Percentiles rank a stretch among this genome's conserved stretches.
Conservation (phyloP, 92 coral and sea anemone species). For the Siderastrea radians region DNA sequence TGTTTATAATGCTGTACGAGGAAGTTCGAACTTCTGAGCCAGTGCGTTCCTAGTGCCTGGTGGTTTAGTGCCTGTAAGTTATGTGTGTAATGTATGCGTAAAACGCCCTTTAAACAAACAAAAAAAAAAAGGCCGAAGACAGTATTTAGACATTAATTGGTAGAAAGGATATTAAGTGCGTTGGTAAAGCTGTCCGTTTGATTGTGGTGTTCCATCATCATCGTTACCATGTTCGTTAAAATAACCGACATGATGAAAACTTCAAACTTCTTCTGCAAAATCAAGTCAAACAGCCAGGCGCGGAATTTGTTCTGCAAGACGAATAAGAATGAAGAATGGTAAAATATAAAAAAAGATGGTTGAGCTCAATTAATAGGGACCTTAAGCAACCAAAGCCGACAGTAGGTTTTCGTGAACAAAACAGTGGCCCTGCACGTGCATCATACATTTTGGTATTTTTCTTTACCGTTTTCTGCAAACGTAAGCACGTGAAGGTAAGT, state of each 20-base stretch:
- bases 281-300: conserved; percentile 92
- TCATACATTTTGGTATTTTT: too few species aligned
- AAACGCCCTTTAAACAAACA: too few species aligned
- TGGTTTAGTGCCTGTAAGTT: too few species aligned
- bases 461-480: too few species aligned
- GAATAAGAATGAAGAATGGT: not conserved
- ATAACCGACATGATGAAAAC: conserved; percentile 96
- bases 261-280: conserved; percentile 92
- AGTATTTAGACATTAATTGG: not conserved
- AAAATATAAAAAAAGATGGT: not conserved
- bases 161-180: conserved; percentile 85
- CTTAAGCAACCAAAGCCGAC: not conserved
- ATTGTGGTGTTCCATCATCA: conserved; percentile 96
- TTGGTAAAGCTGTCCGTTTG: conserved; percentile 77
- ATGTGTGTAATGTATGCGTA: too few species aligned
- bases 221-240: conserved; percentile 90
- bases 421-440: too few species aligned
- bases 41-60: too few species aligned
- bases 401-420: too few species aligned
- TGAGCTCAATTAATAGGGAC: not conserved
- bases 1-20: too few species aligned
- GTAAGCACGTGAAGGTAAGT: too few species aligned
- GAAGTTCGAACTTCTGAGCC: too few species aligned
- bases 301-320: conserved; percentile 83
- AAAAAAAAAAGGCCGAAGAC: not conserved